phyloP scores from a whole-genome alignment of 2,888 invertebrate genomes.

The Drosophila maculinotata region DNA sequence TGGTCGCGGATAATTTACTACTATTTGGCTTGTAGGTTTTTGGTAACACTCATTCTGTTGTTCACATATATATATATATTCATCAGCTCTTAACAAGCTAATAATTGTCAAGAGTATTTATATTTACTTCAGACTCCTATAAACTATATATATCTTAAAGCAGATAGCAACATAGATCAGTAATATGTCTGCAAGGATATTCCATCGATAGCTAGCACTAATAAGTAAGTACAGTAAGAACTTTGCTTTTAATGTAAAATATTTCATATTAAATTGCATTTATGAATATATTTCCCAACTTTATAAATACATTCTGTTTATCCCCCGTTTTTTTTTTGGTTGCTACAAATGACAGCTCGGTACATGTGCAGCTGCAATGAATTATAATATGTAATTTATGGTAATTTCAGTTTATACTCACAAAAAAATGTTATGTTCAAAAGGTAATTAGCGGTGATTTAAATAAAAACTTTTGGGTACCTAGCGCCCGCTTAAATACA shows the following conservation, averaged over 20 bases:
- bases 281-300: conserved; percentile 11
- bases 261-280: conserved; percentile 30
- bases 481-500: not conserved
- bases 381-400: conserved; percentile 60
- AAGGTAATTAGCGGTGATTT: conserved; percentile 65
- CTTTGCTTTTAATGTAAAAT: too few relatives aligned
- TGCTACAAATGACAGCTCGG: conserved; percentile 55
- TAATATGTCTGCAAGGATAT: too few relatives aligned
- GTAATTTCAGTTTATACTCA: conserved; percentile 40
- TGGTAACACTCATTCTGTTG: conserved; percentile 4
- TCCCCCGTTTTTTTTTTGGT: conserved; percentile 27
- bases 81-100: not conserved
- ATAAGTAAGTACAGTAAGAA: too few relatives aligned
- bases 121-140: too few relatives aligned
- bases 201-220: too few relatives aligned
- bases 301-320: conserved; percentile 1
- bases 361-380: conserved; percentile 46
- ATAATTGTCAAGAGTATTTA: too few relatives aligned
- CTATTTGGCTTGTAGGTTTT: conserved; percentile 12
- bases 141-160: too few relatives aligned
- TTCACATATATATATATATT: conserved; percentile 1
- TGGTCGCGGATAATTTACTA: conserved; percentile 12
- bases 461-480: conserved; percentile 7
- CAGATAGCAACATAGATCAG: too few relatives aligned
- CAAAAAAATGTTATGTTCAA: conserved; percentile 17